Evolutionary conservation across 2,113 vertebrate species (phyloP).

Genomic region (Anarrhichthys ocellatus): DNA sequence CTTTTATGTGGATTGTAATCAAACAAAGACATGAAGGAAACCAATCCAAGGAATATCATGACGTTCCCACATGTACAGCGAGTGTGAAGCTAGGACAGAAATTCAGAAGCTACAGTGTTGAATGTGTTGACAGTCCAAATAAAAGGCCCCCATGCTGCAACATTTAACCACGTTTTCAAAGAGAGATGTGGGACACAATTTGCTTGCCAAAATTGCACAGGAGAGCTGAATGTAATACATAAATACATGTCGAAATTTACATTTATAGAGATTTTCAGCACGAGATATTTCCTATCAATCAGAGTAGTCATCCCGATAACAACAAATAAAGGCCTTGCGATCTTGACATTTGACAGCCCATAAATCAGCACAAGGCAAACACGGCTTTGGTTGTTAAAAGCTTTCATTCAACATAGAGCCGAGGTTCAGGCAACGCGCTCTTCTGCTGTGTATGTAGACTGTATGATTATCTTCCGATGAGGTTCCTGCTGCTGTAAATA

Average conservation of each 20-base stretch:
- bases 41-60: not conserved
- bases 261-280: slow-evolving; percentile 39
- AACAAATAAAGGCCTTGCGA: slow-evolving; percentile 6
- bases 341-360: slow-evolving; percentile 37
- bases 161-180: slow-evolving; percentile 17
- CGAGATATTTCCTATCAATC: slow-evolving; percentile 27
- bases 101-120: not conserved
- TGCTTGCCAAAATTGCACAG: slow-evolving; percentile 23
- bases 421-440: not conserved
- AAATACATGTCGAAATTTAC: slow-evolving; percentile 23
- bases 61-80: not conserved
- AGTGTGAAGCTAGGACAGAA: not conserved
- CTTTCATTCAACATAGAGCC: slow-evolving; percentile 20
- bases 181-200: slow-evolving; percentile 9
- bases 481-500: slow-evolving; percentile 6
- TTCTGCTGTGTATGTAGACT: slow-evolving; percentile 10
- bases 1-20: not conserved
- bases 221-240: slow-evolving; percentile 3
- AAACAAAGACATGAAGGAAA: not conserved
- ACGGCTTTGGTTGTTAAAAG: slow-evolving; percentile 15
- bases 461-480: slow-evolving; percentile 15
- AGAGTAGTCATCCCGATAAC: slow-evolving; percentile 4
- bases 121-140: slow-evolving; percentile 36
- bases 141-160: not conserved
- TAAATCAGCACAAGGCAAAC: slow-evolving; percentile 30